These are phyloP conservation scores for Macropis europaea DNA, from an alignment of 2,888 invertebrate species.

Conservation along the genomic window DNA sequence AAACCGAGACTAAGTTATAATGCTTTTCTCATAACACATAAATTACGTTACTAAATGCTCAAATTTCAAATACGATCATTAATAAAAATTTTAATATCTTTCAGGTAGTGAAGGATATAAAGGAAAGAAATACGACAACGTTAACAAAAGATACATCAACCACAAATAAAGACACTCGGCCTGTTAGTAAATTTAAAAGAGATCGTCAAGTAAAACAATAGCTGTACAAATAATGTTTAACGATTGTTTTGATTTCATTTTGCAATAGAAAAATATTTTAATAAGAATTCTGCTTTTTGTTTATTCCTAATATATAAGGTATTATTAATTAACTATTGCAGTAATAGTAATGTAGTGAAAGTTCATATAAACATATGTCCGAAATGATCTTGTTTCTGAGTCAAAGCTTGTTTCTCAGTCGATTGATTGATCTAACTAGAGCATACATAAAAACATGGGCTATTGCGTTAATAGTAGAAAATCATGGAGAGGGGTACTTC, in stretches of 20 bases:
- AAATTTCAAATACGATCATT: too few relatives aligned
- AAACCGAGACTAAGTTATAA: too few relatives aligned
- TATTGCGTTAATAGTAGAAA: too few relatives aligned
- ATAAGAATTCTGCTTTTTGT: not conserved
- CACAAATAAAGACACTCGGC: not conserved
- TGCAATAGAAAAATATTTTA: conserved; percentile 4
- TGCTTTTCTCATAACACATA: too few relatives aligned
- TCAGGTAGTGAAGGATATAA: conserved; percentile 42
- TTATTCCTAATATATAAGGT: not conserved
- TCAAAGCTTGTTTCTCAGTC: too few relatives aligned
- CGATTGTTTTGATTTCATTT: not conserved
- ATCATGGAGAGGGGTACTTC: too few relatives aligned
- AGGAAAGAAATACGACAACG: conserved; percentile 5
- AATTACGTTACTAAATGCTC: not conserved
- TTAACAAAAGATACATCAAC: not conserved
- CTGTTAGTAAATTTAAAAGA: conserved; percentile 36
- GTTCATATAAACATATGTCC: too few relatives aligned
- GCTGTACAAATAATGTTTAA: not conserved
- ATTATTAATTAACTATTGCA: not conserved
- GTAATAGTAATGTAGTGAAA: not conserved
- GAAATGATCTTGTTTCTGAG: too few relatives aligned
- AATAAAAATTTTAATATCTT: not conserved
- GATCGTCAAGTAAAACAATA: conserved; percentile 20
- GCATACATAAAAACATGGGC: too few relatives aligned
- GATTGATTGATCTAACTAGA: too few relatives aligned